Evolutionary conservation across 2,888 invertebrate genomes (phyloP), one percentile per base, ranked within the genome.

Genomic region (Ditula angustiorana): DNA sequence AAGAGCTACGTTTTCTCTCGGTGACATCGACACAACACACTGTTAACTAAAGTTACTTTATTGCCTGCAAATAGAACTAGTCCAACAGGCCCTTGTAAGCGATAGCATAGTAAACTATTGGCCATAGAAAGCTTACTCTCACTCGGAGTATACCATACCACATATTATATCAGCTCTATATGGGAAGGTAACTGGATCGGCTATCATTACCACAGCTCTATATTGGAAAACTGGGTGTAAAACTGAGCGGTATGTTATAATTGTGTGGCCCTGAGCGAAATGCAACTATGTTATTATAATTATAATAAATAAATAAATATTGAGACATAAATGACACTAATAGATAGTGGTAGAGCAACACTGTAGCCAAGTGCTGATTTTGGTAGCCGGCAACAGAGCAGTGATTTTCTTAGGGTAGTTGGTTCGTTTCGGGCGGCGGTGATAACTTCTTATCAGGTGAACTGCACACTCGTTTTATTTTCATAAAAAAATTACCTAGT

Each of bases 111-210:
- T 73, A 71, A 71, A 72, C 73, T 67, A 69, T 69, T 69, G 68
- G 61, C 67, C 65, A 67, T 74, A 74, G 73, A 74, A 74, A 74
- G 71, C 70, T 49, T 58, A 71, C 72, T 75, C 73, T 74, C 73
- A 63, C 72, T 73, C 33, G 0, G 37, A 50, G 47, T 64, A 65
- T 41, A 56, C 50, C 28, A 24, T 53, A 16, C 58, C 41, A 59
- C 64, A 64, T 64, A n/a, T n/a, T n/a, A n/a, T n/a, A 52, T 63
- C 63, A 30, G 62, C 33, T 50, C 28, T 46, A 59, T 52, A 58
- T 52, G 55, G 52, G 57, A 66, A 66, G 57, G 61, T 50, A 57
- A 66, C 61, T 61, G 57, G 56, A 56, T 30, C 41, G 30, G 26
- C 57, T 61, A 61, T 21, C 26, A 41, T n/a, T n/a, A n/a, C n/a